Evolutionary conservation across 2,888 invertebrate genomes (phyloP).

Genomic region (Lumbricus terrestris): DNA sequence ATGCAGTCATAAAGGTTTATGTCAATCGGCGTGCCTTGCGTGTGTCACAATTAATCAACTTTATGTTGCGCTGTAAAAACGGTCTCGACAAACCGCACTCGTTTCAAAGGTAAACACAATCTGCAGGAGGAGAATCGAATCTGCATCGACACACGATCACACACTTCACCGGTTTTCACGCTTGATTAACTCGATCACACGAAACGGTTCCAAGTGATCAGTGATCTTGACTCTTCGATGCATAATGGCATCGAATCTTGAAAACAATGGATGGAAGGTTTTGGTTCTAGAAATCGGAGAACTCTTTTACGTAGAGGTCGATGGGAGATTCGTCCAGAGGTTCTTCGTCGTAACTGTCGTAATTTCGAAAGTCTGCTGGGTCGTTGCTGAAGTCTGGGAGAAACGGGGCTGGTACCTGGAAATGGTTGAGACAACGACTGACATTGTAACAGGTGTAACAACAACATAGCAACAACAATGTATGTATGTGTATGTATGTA

Average conservation of each 20-base stretch:
- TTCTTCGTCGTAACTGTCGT: conserved; percentile 98
- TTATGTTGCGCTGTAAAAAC: neutral
- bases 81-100: neutral
- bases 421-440: neutral
- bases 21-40: neutral
- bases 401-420: conserved; percentile 87
- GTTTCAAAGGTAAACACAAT: neutral
- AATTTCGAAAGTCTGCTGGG: conserved; percentile 95
- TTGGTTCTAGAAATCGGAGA: conserved; percentile 78
- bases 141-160: neutral
- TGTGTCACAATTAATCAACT: neutral
- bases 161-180: neutral
- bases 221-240: neutral
- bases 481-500: no score
- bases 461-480: no score
- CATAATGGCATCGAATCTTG: neutral
- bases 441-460: neutral
- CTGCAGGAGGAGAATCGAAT: neutral
- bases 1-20: neutral
- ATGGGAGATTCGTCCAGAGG: conserved; percentile 92
- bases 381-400: conserved; percentile 90
- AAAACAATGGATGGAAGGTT: no score
- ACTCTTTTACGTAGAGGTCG: conserved; percentile 97
- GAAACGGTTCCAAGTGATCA: neutral
- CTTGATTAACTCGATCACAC: neutral